phyloP scores from a whole-genome alignment of 2,888 invertebrate species.

The Petrolisthes manimaculis region DNA sequence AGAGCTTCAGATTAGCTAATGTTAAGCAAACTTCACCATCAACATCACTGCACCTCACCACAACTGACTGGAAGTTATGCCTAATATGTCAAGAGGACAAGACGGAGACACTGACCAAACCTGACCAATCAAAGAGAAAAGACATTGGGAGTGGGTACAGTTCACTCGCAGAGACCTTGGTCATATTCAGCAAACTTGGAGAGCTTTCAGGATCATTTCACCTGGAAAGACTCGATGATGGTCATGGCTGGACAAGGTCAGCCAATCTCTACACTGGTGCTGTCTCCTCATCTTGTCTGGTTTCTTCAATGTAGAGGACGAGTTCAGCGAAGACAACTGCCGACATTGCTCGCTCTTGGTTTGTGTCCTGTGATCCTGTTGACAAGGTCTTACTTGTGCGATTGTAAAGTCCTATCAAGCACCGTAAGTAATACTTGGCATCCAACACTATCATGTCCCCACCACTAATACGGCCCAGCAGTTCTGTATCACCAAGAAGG shows the following conservation, averaged over 20 bases:
- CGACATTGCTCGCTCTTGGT: not conserved
- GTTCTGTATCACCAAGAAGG: constrained; percentile 1
- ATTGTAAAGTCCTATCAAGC: constrained; percentile 40
- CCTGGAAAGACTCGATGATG: too few relatives aligned
- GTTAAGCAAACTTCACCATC: too few relatives aligned
- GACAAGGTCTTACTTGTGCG: constrained; percentile 7
- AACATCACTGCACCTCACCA: too few relatives aligned
- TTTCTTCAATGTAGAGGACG: constrained; percentile 36
- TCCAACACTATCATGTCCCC: constrained; percentile 31
- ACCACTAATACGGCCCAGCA: not conserved
- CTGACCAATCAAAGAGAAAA: too few relatives aligned
- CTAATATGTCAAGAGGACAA: too few relatives aligned
- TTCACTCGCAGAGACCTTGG: too few relatives aligned
- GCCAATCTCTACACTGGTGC: constrained; percentile 27
- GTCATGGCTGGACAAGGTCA: constrained; percentile 24
- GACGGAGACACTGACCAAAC: too few relatives aligned
- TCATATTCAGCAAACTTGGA: too few relatives aligned
- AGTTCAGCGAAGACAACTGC: constrained; percentile 16
- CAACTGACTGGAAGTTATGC: too few relatives aligned
- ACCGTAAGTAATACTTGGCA: constrained; percentile 27
- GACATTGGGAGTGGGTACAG: too few relatives aligned
- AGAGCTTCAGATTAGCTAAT: too few relatives aligned
- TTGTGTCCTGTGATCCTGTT: not conserved
- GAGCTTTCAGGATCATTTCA: too few relatives aligned
- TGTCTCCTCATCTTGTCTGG: constrained; percentile 38